Evolutionary conservation across 1,140 invertebrate species (phyloP).

Genomic region (Condylostylus longicornis): DNA sequence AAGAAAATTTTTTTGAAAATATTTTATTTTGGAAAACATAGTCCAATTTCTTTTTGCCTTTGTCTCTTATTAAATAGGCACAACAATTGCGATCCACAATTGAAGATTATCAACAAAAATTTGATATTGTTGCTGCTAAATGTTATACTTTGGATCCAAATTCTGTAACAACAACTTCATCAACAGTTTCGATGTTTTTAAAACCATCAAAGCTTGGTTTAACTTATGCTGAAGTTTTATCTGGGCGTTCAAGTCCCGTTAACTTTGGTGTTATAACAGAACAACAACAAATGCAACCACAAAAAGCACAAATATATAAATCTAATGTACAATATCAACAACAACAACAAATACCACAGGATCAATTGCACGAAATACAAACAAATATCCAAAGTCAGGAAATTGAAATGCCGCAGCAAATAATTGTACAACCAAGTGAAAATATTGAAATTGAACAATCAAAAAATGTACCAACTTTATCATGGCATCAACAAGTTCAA

Average conservation of each 20-base stretch:
- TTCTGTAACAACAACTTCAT: conserved; percentile 37
- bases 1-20: too few species aligned
- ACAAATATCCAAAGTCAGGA: too few species aligned
- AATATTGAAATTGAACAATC: too few species aligned
- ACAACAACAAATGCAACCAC: not conserved
- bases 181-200: conserved; percentile 28
- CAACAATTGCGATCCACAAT: conserved; percentile 52
- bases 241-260: conserved; percentile 30
- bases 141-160: conserved; percentile 59
- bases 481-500: too few species aligned
- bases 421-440: too few species aligned
- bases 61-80: conserved; percentile 34
- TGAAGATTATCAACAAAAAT: conserved; percentile 47
- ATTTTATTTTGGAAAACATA: conserved; percentile 33
- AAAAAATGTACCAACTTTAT: too few species aligned
- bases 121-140: conserved; percentile 47
- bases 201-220: conserved; percentile 32
- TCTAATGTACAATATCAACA: conserved; percentile 3
- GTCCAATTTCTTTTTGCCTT: conserved; percentile 19
- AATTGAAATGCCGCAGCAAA: too few species aligned
- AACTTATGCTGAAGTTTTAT: conserved; percentile 35
- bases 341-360: conserved; percentile 7
- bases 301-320: not conserved
- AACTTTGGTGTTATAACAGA: conserved; percentile 8
- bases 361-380: too few species aligned